phyloP scores from a whole-genome alignment of 2,113 vertebrate genomes.

The Gymnorhina tibicen region DNA sequence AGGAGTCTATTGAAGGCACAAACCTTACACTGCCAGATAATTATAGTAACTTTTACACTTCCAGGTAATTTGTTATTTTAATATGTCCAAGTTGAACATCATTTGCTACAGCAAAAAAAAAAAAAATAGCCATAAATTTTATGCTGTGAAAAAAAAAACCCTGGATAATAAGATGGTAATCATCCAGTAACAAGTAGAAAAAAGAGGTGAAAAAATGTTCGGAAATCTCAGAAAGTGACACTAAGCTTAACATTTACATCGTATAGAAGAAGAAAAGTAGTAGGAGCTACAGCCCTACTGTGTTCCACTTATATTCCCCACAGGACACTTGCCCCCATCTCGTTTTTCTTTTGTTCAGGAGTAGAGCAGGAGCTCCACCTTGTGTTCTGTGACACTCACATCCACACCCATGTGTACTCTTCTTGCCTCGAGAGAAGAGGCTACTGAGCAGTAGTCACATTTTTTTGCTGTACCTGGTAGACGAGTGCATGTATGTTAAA shows the following conservation, averaged over 20 bases:
- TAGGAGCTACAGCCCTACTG: neutral
- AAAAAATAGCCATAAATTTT: neutral
- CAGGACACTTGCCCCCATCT: rapidly evolving
- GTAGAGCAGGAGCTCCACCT: constrained; percentile 35
- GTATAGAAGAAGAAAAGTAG: neutral
- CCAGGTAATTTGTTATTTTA: neutral
- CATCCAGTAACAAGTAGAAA: neutral
- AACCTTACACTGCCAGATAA: neutral
- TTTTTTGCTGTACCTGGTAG: neutral
- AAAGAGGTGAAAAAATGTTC: rapidly evolving
- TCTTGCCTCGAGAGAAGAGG: neutral
- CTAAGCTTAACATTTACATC: neutral
- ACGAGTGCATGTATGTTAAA: neutral
- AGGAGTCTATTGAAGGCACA: neutral
- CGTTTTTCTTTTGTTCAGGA: neutral
- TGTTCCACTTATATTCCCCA: neutral
- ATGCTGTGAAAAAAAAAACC: neutral
- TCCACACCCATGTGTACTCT: neutral
- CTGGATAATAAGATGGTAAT: neutral
- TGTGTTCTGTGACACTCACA: neutral
- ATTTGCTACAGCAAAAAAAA: neutral
- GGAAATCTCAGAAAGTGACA: neutral
- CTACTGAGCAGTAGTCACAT: rapidly evolving
- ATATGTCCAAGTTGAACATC: neutral
- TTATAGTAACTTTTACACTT: neutral